phyloP scores from a whole-genome alignment of 2,797 vertebrate genomes.

The Gambusia yucatana region DNA sequence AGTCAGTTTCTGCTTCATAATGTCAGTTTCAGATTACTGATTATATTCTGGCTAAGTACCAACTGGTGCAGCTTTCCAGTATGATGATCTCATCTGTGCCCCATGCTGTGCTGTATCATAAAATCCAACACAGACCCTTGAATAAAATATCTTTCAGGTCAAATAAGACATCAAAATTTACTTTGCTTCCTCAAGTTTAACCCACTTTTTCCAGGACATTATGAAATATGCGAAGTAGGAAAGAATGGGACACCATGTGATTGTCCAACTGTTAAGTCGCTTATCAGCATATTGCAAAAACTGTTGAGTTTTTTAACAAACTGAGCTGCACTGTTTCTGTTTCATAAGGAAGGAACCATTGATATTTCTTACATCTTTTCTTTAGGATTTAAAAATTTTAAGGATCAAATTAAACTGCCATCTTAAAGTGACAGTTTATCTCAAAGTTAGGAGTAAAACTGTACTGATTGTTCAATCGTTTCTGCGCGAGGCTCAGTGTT shows the following conservation, averaged over 20 bases:
- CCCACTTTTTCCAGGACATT: neutral
- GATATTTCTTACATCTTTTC: neutral
- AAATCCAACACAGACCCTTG: neutral
- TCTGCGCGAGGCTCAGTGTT: conserved; percentile 37
- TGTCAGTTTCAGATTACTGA: neutral
- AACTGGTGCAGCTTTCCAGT: neutral
- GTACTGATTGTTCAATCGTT: conserved; percentile 22
- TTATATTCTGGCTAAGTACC: neutral
- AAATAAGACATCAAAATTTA: neutral
- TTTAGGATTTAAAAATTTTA: neutral
- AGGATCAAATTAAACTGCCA: neutral
- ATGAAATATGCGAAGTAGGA: neutral
- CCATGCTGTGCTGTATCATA: neutral
- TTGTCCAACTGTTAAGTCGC: too few species aligned
- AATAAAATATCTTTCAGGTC: neutral
- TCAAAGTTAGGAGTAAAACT: conserved; percentile 27
- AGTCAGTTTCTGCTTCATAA: neutral
- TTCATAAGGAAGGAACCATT: neutral
- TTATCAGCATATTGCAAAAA: too few species aligned
- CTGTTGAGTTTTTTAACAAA: too few species aligned
- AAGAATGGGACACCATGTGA: neutral
- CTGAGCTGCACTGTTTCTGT: neutral
- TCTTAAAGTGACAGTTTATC: conserved; percentile 28
- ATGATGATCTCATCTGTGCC: neutral
- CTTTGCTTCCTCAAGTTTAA: neutral